Percentiles rank a stretch among this genome's conserved stretches.
Conservation (phyloP, 2,797 vertebrate species). For the Lutjanus argentimaculatus region DNA sequence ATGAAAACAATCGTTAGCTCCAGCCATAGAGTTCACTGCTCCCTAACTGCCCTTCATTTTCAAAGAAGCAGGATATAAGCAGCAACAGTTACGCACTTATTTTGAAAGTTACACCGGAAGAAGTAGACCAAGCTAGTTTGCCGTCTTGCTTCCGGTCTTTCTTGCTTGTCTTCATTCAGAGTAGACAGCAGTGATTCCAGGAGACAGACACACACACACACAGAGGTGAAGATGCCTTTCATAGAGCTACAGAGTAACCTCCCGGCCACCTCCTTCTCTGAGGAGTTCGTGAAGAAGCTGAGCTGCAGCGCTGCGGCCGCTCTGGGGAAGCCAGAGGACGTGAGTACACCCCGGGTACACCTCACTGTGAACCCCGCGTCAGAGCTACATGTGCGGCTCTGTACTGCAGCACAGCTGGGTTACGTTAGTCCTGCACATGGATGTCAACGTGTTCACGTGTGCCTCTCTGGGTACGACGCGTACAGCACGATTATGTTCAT, state of each 20-base stretch:
- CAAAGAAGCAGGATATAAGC: too few relatives aligned
- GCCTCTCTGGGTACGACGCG: too few relatives aligned
- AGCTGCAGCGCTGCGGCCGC: constrained; percentile 80
- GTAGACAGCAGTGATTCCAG: accelerated
- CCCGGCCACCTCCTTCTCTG: constrained; percentile 79
- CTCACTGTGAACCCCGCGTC: not conserved
- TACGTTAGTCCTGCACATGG: not conserved
- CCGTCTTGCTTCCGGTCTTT: accelerated
- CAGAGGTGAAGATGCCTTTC: constrained; percentile 87
- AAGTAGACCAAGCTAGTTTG: not conserved
- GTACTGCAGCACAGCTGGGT: not conserved
- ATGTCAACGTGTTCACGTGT: too few relatives aligned
- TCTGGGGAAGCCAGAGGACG: constrained; percentile 89
- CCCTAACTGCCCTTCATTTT: too few relatives aligned
- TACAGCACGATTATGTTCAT: too few relatives aligned
- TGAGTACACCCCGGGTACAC: constrained; percentile 56
- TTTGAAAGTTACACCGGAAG: constrained; percentile 40
- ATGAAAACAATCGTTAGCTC: too few relatives aligned
- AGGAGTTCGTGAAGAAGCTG: constrained; percentile 84
- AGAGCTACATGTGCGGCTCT: not conserved
- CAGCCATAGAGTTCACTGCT: too few relatives aligned
- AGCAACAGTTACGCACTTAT: not conserved
- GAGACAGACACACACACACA: too few relatives aligned
- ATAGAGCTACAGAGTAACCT: constrained; percentile 88
- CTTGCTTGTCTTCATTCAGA: not conserved